Conservation (phyloP, 1,140 invertebrate genomes). For the Diorhabda carinulata region DNA sequence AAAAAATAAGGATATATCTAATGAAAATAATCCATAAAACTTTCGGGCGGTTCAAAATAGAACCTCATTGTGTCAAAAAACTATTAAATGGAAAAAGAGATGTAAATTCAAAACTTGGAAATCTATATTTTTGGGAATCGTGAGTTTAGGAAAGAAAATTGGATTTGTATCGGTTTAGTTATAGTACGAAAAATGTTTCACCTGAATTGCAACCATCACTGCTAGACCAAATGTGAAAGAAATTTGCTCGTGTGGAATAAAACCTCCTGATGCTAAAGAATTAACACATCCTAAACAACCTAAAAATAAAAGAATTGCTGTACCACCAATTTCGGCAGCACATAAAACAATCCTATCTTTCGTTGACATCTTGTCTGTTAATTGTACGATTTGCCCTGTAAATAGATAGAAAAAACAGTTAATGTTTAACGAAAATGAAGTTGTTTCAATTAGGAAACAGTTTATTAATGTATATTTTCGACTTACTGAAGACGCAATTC, state of each 20-base stretch:
- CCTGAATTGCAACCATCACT: constrained; percentile 62
- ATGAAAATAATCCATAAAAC: too few species aligned
- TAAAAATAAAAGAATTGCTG: constrained; percentile 36
- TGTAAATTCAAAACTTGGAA: too few species aligned
- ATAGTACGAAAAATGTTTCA: constrained; percentile 33
- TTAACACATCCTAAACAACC: constrained; percentile 33
- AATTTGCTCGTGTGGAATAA: constrained; percentile 56
- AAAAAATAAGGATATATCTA: too few species aligned
- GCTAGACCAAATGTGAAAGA: constrained; percentile 67
- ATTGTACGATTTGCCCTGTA: constrained; percentile 13
- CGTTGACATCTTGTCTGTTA: constrained; percentile 18
- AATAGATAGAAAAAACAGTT: background rate
- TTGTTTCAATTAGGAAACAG: too few species aligned
- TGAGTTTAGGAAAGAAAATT: too few species aligned
- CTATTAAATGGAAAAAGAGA: too few species aligned
- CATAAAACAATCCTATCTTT: constrained; percentile 22
- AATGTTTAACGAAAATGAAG: background rate
- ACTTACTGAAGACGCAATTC: too few species aligned
- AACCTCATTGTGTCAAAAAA: too few species aligned
- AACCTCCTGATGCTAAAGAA: constrained; percentile 25
- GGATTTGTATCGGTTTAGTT: too few species aligned
- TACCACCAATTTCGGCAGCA: constrained; percentile 45
- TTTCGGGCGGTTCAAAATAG: too few species aligned
- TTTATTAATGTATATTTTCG: too few species aligned
- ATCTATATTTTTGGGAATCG: too few species aligned